Evolutionary conservation across 2,888 invertebrate species (phyloP), one percentile per base, ranked within the genome.

Genomic region (Hecatera dysodea): DNA sequence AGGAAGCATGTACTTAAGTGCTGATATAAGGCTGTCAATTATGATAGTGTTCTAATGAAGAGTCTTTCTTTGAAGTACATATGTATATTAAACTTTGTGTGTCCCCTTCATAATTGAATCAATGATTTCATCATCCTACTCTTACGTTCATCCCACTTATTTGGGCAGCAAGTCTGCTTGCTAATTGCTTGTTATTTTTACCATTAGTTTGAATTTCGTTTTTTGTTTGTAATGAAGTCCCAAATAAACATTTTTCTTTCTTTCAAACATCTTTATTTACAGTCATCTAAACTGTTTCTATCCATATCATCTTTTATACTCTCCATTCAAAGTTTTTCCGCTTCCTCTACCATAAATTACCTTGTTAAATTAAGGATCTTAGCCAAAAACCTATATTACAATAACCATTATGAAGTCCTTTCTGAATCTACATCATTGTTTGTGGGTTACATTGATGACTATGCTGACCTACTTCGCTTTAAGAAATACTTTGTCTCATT

Each of bases 391-490:
- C 3, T 17, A 52, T 55, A 33, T n/a, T n/a, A 33, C n/a, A 55
- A 33, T 33, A 4, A 1, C 11, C 15, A 63, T 39, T 15, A 15
- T 1, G 7, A 36, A n/a, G 33, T 46, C 5, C 8, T 17, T 24
- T 36, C 17, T 9, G 15, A 29, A 52, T 52, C 7, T 11, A 42
- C 11, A 33, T 7, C 50, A 42, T 42, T 19, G 19, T 24, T 5
- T 17, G 11, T 42, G 4, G 33, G 15, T 69, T 17, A 33, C 3
- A 44, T 33, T 33, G 11, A 19, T 27, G 17, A 33, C 3, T 33
- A 24, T 33, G 11, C 15, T 27, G 17, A 69, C 33, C 42, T n/a
- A 48, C 22, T 72, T 57, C 42, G 17, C 27, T 17, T 36, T n/a
- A 1, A 67, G 53, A n/a, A 24, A 11, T 27, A 12, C 3, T 3